phyloP scores from a whole-genome alignment of 2,888 invertebrate species.

The Chrysopilus asiliformis region DNA sequence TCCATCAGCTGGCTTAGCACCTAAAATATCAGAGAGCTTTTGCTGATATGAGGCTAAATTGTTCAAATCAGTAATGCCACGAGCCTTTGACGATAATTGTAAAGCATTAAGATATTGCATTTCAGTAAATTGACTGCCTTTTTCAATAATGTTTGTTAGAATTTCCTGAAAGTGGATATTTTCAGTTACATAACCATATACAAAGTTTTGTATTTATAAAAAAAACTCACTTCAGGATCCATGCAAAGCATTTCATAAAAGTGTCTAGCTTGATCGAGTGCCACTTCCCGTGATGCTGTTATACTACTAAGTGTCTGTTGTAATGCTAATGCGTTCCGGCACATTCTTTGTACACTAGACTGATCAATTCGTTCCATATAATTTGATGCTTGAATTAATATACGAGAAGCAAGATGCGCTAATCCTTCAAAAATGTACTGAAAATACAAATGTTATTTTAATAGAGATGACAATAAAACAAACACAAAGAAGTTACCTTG shows the following conservation, averaged over 20 bases:
- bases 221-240: constrained; percentile 55
- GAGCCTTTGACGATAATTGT: constrained; percentile 57
- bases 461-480: constrained; percentile 1
- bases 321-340: constrained; percentile 69
- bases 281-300: constrained; percentile 65
- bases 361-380: constrained; percentile 69
- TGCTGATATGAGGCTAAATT: constrained; percentile 56
- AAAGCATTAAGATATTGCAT: constrained; percentile 79
- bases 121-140: constrained; percentile 77
- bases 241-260: constrained; percentile 79
- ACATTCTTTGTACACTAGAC: constrained; percentile 70
- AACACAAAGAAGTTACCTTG: constrained; percentile 42
- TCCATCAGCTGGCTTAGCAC: constrained; percentile 52
- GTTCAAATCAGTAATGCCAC: constrained; percentile 39
- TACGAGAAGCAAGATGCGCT: constrained; percentile 63
- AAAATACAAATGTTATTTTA: constrained; percentile 17
- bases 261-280: constrained; percentile 76
- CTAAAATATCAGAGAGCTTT: constrained; percentile 71
- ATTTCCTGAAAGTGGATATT: constrained; percentile 50
- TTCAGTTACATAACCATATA: too few relatives aligned
- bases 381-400: constrained; percentile 67
- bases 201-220: neutral
- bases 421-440: constrained; percentile 86
- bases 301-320: constrained; percentile 78
- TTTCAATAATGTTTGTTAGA: constrained; percentile 67